Evolutionary conservation across 2,797 vertebrate species (phyloP).

Genomic region (Micrastur ruficollis): DNA sequence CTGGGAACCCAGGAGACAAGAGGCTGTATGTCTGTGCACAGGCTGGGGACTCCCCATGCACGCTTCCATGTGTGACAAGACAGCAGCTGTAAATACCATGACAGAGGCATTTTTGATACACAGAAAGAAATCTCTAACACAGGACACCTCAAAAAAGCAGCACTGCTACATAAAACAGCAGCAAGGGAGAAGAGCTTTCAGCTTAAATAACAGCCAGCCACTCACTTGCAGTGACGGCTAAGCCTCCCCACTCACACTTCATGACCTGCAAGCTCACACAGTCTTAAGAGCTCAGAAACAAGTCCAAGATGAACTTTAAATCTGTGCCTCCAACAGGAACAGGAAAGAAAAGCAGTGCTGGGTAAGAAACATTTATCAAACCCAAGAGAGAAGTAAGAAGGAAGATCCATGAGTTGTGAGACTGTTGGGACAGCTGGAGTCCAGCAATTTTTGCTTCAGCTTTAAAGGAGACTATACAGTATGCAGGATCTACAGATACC

Average conservation of each 20-base stretch:
- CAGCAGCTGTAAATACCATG: not conserved
- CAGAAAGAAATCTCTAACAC: not conserved
- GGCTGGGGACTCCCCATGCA: not conserved
- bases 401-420: not conserved
- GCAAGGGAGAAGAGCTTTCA: not conserved
- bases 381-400: not conserved
- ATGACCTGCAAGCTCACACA: not conserved
- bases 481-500: not conserved
- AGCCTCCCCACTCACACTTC: not conserved
- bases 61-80: rapidly evolving
- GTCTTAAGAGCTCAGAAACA: not conserved
- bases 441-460: not conserved
- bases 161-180: not conserved
- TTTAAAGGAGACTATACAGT: not conserved
- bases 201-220: not conserved
- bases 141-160: not conserved
- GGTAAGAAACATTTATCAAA: not conserved
- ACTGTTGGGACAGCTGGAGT: not conserved
- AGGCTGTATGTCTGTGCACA: no score
- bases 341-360: not conserved
- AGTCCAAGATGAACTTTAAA: not conserved
- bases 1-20: not conserved
- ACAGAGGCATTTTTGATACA: not conserved
- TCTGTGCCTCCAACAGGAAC: not conserved
- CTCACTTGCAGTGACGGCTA: not conserved